Evolutionary conservation across 2,888 invertebrate species (phyloP).

Genomic region (Acronicta aceris): DNA sequence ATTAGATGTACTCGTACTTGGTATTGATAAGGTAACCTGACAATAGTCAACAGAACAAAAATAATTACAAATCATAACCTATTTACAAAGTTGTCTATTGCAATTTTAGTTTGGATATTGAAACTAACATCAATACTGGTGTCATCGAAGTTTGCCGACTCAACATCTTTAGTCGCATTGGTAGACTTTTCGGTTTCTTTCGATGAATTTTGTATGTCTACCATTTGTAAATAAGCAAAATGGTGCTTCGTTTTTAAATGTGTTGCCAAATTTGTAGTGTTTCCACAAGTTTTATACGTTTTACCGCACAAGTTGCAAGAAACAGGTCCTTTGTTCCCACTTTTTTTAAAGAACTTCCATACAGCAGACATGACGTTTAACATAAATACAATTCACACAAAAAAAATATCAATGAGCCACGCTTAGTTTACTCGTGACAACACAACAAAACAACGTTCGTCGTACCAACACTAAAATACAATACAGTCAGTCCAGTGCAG

Average conservation of each 20-base stretch:
- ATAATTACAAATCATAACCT: slow-evolving; percentile 26
- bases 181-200: slow-evolving; percentile 29
- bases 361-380: no score
- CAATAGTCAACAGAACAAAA: slow-evolving; percentile 25
- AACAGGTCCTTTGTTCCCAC: slow-evolving; percentile 12
- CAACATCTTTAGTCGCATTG: slow-evolving; percentile 31
- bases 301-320: slow-evolving; percentile 49
- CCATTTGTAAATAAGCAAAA: slow-evolving; percentile 32
- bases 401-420: no score
- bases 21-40: slow-evolving; percentile 25
- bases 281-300: slow-evolving; percentile 15
- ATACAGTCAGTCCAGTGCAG: no score
- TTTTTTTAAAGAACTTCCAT: no score
- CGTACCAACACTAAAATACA: no score
- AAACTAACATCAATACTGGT: slow-evolving; percentile 37
- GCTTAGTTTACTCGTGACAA: no score
- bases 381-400: no score
- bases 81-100: slow-evolving; percentile 31
- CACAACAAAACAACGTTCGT: no score
- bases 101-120: slow-evolving; percentile 38
- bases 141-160: slow-evolving; percentile 33
- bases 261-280: slow-evolving; percentile 43
- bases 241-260: slow-evolving; percentile 46
- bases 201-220: slow-evolving; percentile 18
- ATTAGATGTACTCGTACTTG: slow-evolving; percentile 24